Conservation (phyloP, 1,140 invertebrate genomes). For the Glomeris maerens region DNA sequence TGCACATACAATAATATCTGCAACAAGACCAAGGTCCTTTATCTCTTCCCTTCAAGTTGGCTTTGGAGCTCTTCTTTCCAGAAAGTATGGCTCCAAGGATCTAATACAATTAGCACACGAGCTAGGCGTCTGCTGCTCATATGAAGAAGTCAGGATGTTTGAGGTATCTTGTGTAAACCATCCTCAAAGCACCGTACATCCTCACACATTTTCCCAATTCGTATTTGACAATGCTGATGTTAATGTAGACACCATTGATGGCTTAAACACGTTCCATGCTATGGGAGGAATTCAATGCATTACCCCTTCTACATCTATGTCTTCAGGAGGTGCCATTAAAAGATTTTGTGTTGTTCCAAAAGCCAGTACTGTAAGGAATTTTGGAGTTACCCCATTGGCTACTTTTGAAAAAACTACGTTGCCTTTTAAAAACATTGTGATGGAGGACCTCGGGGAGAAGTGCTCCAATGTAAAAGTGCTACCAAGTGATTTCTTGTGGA, state of each 20-base stretch:
- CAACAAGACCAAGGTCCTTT: slow-evolving; percentile 13
- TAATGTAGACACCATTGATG: slow-evolving; percentile 21
- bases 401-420: neutral
- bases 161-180: neutral
- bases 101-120: neutral
- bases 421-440: neutral
- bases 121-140: slow-evolving; percentile 6
- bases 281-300: slow-evolving; percentile 19
- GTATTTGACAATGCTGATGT: slow-evolving; percentile 23
- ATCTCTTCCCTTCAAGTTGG: slow-evolving; percentile 7
- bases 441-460: neutral
- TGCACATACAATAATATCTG: slow-evolving; percentile 16
- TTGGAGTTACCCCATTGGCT: neutral
- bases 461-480: neutral
- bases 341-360: neutral
- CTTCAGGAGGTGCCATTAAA: neutral
- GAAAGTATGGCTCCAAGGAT: slow-evolving; percentile 6
- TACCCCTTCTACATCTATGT: slow-evolving; percentile 9
- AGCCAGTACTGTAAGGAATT: neutral
- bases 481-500: neutral
- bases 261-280: slow-evolving; percentile 20
- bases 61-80: neutral
- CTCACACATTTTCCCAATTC: slow-evolving; percentile 7
- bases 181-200: neutral
- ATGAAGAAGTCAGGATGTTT: slow-evolving; percentile 1